These are phyloP conservation scores for Lithobates sylvaticus DNA, from an alignment of 2,797 vertebrate genomes.

Conservation along the genomic window DNA sequence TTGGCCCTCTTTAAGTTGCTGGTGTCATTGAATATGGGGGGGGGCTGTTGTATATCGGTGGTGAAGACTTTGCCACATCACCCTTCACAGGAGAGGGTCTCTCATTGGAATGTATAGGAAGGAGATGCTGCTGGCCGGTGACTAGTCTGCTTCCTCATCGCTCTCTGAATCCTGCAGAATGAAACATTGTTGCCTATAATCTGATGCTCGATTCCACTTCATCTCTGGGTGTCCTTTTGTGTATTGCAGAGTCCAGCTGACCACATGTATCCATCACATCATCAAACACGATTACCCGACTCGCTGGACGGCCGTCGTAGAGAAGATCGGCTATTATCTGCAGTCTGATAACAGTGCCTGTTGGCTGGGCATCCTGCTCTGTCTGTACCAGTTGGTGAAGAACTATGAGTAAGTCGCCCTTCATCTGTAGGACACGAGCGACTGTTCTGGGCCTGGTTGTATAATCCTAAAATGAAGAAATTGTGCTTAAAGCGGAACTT, in stretches of 20 bases:
- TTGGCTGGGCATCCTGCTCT: constrained; percentile 98
- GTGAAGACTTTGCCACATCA: too few species aligned
- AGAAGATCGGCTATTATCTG: constrained; percentile 98
- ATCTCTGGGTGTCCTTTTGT: not conserved
- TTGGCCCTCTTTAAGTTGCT: too few species aligned
- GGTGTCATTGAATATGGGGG: too few species aligned
- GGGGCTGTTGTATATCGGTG: too few species aligned
- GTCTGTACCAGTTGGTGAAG: constrained; percentile 98
- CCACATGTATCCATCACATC: constrained; percentile 98
- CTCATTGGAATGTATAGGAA: too few species aligned
- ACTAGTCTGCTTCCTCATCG: too few species aligned
- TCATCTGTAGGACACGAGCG: not conserved
- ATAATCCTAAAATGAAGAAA: too few species aligned
- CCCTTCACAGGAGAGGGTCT: too few species aligned
- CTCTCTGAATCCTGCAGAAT: not conserved
- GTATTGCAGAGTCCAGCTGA: constrained; percentile 91
- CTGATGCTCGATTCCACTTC: not conserved
- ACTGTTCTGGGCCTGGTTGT: too few species aligned
- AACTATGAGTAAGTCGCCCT: constrained; percentile 93
- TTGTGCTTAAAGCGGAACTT: too few species aligned
- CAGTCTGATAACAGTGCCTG: constrained; percentile 95
- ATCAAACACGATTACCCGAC: constrained; percentile 98
- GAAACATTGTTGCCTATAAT: not conserved
- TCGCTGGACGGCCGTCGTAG: constrained; percentile 96
- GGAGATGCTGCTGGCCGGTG: too few species aligned